Base-by-base conservation (phyloP, 2,113 vertebrate species). In the Stomatorhinus ivindoensis region DNA sequence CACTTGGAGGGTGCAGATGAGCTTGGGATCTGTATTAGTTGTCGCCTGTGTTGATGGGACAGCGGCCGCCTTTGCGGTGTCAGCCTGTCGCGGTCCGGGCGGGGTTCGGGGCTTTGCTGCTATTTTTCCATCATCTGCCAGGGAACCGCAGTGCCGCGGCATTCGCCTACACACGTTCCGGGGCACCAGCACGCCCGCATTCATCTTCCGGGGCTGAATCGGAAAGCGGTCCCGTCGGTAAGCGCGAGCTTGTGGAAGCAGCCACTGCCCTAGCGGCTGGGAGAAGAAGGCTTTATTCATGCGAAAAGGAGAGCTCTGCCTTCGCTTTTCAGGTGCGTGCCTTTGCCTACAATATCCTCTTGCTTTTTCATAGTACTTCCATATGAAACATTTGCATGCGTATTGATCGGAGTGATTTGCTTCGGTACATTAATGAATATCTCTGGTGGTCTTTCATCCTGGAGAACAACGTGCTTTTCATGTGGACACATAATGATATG, bases 41-140 rank as follows among this genome's bases (percentile, higher is more conserved):
- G 39, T 19, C 39, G 19, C 80, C 19, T 7, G 31, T 83, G 61
- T 65, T 3, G 10, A n/a, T 10, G 61, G 39, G 35, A 46, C 82
- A 83, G 35, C 44, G 82, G 17, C 15, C 73, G 73, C 17, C 73
- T 15, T 35, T 80, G 35, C 73, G 13, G 73, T 47, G 82, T 24
- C 39, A 44, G 82, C 85, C 44, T 19, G 50, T 3, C 50, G 48
- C 50, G 35, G 48, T 31, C 31, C 88, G 88, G 88, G 88, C 50
- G 88, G 88, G 88, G 69, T 82, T 44, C 35, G 73, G 17, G 88
- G 31, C 39, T 80, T 31, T 82, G 88, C 80, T 82, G 69, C 69
- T 89, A 89, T 89, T 89, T 80, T 51, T 53, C 88, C 13, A 53
- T 83, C 73, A 48, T 89, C 88, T 82, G 69, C 88, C 88, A 83